Evolutionary conservation across 2,113 vertebrate species (phyloP), one percentile per base, ranked within the genome.

Genomic region (Meleagris gallopavo): DNA sequence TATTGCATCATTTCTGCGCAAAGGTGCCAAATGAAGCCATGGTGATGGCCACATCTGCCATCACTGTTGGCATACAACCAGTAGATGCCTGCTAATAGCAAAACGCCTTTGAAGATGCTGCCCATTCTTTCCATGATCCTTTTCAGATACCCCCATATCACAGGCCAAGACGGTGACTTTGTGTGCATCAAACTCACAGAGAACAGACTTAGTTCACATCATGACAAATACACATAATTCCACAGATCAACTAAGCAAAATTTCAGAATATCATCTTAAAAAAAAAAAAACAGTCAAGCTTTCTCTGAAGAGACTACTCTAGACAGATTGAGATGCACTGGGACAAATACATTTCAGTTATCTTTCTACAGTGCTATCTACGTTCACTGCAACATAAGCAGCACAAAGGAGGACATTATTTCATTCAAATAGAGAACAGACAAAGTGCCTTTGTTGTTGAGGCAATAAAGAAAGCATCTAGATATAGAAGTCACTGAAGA

Each of bases 251-350:
- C 11, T 58, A 13, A 62, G 45, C 65, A 36, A 14, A 61, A 61
- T 4, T 73, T 12, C 30, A 58, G 13, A 78, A 60, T 50, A 87
- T 50, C 46, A 57, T 15, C 19, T 46, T 21, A 14, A 18, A n/a
- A 36, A 34, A 29, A 30, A 54, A 66, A 22, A 11, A 27, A 62
- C 5, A 40, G 27, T 7, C 38, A 38, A 66, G 24, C 9, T 8
- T 72, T 34, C 21, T 71, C 45, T 60, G 21, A 46, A 86, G 43
- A 29, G 18, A 46, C 13, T 77, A 11, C 40, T 81, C 36, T 32
- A 67, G 65, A 55, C 74, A 78, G 45, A 66, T 3, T 0, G 0
- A 82, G 36, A 80, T 19, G 61, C 30, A 7, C 0, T 8, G 0
- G 40, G 18, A 60, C 61, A 64, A 77, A 48, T 25, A n/a, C 86